These are phyloP conservation scores for Dendrolimus punctatus DNA, from an alignment of 1,140 invertebrate species.

Conservation along the genomic window DNA sequence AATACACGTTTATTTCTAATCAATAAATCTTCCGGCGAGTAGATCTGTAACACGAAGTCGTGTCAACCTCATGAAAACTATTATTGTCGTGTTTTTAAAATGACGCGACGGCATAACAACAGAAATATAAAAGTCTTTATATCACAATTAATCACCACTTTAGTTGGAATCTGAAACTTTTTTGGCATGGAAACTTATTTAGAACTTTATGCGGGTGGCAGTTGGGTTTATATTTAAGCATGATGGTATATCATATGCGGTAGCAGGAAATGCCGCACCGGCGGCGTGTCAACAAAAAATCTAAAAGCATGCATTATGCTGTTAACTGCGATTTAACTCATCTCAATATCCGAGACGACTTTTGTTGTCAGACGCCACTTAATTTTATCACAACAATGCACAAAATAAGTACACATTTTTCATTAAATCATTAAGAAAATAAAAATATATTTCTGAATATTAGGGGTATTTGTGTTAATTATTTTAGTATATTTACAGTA, in stretches of 20 bases:
- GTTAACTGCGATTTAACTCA: constrained; percentile 66
- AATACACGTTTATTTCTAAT: no score
- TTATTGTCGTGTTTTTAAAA: constrained; percentile 45
- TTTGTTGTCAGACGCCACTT: constrained; percentile 47
- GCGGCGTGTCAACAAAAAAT: constrained; percentile 61
- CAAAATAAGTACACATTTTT: constrained; percentile 11
- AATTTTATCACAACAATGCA: constrained; percentile 57
- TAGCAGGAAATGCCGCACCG: constrained; percentile 62
- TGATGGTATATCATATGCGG: constrained; percentile 21
- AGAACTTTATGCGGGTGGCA: constrained; percentile 27
- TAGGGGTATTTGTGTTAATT: no score
- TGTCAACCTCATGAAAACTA: background rate
- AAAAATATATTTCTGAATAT: no score
- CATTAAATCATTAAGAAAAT: no score
- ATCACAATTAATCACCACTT: constrained; percentile 67
- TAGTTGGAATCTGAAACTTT: constrained; percentile 36
- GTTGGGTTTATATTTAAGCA: constrained; percentile 12
- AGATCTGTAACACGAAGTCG: background rate
- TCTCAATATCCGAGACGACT: constrained; percentile 61
- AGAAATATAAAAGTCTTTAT: constrained; percentile 63
- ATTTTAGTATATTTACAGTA: no score
- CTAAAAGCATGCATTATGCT: constrained; percentile 62
- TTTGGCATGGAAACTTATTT: constrained; percentile 11
- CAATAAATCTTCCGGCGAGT: no score
- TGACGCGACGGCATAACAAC: constrained; percentile 54